A percentile compares a stretch with the other conserved stretches of the same genome.
These are phyloP conservation scores for Pavo muticus DNA, from an alignment of 2,113 vertebrate genomes.

Conservation along the genomic window DNA sequence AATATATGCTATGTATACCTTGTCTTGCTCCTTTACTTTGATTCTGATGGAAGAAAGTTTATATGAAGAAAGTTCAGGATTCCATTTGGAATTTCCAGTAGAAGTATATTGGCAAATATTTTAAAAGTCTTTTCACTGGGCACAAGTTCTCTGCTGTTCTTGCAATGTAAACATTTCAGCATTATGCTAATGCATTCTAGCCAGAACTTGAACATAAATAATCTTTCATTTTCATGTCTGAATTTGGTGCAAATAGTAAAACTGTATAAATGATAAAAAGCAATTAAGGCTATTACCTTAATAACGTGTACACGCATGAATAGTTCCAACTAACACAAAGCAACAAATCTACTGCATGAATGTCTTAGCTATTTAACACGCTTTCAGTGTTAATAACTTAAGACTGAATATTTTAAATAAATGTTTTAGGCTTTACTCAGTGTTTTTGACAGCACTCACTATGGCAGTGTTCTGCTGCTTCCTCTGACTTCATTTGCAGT, in stretches of 20 bases:
- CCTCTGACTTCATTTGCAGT: neutral
- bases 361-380: neutral
- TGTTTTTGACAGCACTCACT: neutral
- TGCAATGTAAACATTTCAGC: neutral
- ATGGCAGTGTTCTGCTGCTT: neutral
- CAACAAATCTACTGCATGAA: neutral
- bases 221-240: neutral
- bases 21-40: neutral
- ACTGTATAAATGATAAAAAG: neutral
- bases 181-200: neutral
- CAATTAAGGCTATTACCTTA: slow-evolving; percentile 11
- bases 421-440: neutral
- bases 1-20: neutral
- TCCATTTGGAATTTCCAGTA: neutral
- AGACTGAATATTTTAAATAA: neutral
- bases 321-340: neutral
- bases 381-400: neutral
- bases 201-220: neutral
- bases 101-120: neutral
- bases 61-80: neutral
- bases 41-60: neutral
- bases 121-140: neutral
- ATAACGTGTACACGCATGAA: neutral
- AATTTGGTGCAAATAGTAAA: slow-evolving; percentile 35
- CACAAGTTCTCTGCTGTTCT: neutral